A percentile compares a stretch with the other conserved stretches of the same genome.
Conservation (phyloP, 2,113 vertebrate genomes). For the Aviceda subcristata region DNA sequence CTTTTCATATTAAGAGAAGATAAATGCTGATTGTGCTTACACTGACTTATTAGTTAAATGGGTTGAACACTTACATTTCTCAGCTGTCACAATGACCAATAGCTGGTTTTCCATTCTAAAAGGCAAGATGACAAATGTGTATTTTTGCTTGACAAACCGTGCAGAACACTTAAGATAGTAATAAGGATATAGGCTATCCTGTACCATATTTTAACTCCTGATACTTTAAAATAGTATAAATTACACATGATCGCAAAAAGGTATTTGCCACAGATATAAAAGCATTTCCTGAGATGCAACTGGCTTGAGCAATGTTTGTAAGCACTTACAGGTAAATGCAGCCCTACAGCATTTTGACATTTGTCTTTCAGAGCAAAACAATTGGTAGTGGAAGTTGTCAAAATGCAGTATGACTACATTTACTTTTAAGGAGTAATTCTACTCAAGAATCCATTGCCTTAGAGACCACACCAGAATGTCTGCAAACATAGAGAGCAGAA, state of each 20-base stretch:
- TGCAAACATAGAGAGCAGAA: neutral
- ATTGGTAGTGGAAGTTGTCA: neutral
- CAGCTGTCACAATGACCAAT: neutral
- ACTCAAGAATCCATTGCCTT: neutral
- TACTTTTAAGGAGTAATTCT: neutral
- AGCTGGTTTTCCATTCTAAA: neutral
- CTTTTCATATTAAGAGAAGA: constrained; percentile 8
- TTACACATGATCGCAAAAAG: neutral
- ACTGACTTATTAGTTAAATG: constrained; percentile 11
- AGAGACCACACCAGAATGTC: neutral
- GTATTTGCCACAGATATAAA: neutral
- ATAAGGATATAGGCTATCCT: neutral
- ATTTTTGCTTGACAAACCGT: neutral
- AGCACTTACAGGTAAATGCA: neutral
- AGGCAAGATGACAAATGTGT: neutral
- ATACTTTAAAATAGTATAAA: neutral
- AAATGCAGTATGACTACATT: neutral
- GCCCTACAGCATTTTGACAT: neutral
- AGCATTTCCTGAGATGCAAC: neutral
- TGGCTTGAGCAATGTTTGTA: neutral
- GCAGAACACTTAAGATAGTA: neutral
- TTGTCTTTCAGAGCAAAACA: constrained; percentile 16
- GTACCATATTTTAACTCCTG: neutral
- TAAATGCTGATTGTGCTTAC: neutral
- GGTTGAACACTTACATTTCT: neutral